These are phyloP conservation scores for Coptotermes formosanus DNA, from an alignment of 1,140 invertebrate genomes.

Conservation along the genomic window DNA sequence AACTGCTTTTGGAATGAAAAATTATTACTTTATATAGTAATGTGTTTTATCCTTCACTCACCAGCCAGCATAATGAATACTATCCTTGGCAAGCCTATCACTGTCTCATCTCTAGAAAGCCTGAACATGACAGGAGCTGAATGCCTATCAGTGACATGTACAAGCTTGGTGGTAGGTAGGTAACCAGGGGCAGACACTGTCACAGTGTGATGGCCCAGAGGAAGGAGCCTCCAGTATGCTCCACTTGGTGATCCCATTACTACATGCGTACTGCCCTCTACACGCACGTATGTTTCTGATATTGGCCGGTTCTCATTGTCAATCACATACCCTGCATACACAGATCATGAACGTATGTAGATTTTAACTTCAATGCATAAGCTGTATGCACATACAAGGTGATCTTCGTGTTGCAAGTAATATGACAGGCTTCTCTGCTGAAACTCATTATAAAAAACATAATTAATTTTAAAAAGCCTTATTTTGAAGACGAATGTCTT, in stretches of 20 bases:
- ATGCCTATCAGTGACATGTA: slow-evolving; percentile 49
- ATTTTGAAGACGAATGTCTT: too few species aligned
- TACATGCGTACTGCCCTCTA: slow-evolving; percentile 72
- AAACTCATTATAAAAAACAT: too few species aligned
- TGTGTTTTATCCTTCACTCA: slow-evolving; percentile 42
- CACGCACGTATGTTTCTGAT: slow-evolving; percentile 66
- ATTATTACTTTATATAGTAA: too few species aligned
- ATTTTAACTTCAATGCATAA: not conserved
- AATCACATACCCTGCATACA: slow-evolving; percentile 55
- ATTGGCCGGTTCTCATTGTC: slow-evolving; percentile 68
- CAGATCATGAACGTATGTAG: not conserved
- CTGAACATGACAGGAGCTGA: slow-evolving; percentile 62
- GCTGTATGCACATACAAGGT: not conserved
- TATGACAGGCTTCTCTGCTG: not conserved
- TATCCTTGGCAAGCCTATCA: slow-evolving; percentile 69
- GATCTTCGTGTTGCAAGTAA: not conserved
- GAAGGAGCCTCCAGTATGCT: slow-evolving; percentile 56
- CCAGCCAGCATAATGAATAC: slow-evolving; percentile 71
- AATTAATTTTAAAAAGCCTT: too few species aligned
- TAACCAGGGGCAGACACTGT: slow-evolving; percentile 58
- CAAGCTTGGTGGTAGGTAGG: slow-evolving; percentile 52
- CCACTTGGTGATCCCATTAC: slow-evolving; percentile 63
- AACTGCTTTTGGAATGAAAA: too few species aligned
- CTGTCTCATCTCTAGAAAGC: slow-evolving; percentile 60
- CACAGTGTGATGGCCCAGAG: slow-evolving; percentile 55